Percentiles rank a stretch among this genome's conserved stretches.
Conservation (phyloP, 64 coral and sea anemone species). For the Pocillopora damicornis region DNA sequence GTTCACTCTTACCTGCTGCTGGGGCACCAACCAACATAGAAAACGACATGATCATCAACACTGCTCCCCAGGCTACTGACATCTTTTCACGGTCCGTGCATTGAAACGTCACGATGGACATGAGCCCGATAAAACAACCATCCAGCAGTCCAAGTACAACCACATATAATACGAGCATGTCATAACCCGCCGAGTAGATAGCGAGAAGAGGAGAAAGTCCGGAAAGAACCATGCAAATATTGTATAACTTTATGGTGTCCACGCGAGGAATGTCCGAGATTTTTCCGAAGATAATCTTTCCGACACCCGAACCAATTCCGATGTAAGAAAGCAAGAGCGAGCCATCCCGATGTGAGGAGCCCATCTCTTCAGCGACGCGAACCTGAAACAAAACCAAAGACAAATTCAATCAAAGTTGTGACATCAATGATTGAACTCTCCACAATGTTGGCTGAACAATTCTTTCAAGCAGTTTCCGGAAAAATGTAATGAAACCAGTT, state of each 20-base stretch:
- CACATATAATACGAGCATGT: conserved; percentile 76
- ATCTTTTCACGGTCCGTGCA: conserved; percentile 70
- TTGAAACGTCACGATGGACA: conserved; percentile 97
- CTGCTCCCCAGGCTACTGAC: conserved; percentile 88
- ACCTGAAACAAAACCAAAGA: conserved; percentile 49
- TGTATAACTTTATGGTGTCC: conserved; percentile 66
- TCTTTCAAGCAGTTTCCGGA: too few species aligned
- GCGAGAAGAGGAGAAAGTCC: conserved; percentile 64
- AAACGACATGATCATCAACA: conserved; percentile 80
- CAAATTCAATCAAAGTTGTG: neutral
- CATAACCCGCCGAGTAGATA: conserved; percentile 55
- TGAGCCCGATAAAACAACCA: conserved; percentile 89
- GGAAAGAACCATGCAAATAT: conserved; percentile 82
- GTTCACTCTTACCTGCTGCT: conserved; percentile 59
- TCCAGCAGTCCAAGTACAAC: conserved; percentile 74
- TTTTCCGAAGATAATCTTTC: conserved; percentile 88
- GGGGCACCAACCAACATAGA: conserved; percentile 89
- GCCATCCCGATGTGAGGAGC: conserved; percentile 61
- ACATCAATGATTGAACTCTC: neutral
- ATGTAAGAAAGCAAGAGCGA: conserved; percentile 89
- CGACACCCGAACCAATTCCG: conserved; percentile 64
- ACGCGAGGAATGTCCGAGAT: conserved; percentile 70
- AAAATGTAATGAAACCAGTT: too few species aligned
- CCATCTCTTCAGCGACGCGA: conserved; percentile 71
- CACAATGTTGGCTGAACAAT: neutral